A percentile compares a stretch with the other conserved stretches of the same genome.
Evolutionary conservation across 2,113 vertebrate species (phyloP).

Genomic region (Microcebus ravelobensis): DNA sequence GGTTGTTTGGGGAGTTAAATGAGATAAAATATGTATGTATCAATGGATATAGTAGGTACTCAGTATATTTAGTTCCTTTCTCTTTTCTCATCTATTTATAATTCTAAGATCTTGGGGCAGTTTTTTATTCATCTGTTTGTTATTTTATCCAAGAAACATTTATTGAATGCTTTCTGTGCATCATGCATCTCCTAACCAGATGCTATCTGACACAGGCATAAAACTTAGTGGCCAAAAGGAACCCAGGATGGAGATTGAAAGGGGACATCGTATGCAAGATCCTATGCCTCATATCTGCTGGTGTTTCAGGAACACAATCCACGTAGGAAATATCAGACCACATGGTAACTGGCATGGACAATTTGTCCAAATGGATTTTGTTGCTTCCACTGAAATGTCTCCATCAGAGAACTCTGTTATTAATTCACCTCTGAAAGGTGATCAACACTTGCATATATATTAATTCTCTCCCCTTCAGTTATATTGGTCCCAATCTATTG

Average conservation of each 20-base stretch:
- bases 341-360: not conserved
- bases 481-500: not conserved
- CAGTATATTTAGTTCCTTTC: not conserved
- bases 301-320: not conserved
- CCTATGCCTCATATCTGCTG: not conserved
- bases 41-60: not conserved
- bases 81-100: not conserved
- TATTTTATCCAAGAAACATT: constrained; percentile 19
- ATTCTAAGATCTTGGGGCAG: not conserved
- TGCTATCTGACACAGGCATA: not conserved
- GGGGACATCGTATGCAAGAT: not conserved
- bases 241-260: not conserved
- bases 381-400: not conserved
- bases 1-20: not conserved
- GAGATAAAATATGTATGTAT: not conserved
- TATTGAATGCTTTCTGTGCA: not conserved
- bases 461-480: not conserved
- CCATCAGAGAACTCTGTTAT: not conserved
- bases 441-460: not conserved
- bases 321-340: not conserved
- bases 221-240: not conserved
- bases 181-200: not conserved
- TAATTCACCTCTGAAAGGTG: not conserved
- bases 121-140: not conserved
- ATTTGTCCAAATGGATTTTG: not conserved